Conservation (phyloP, 2,797 vertebrate genomes). For the Channallabes apus region DNA sequence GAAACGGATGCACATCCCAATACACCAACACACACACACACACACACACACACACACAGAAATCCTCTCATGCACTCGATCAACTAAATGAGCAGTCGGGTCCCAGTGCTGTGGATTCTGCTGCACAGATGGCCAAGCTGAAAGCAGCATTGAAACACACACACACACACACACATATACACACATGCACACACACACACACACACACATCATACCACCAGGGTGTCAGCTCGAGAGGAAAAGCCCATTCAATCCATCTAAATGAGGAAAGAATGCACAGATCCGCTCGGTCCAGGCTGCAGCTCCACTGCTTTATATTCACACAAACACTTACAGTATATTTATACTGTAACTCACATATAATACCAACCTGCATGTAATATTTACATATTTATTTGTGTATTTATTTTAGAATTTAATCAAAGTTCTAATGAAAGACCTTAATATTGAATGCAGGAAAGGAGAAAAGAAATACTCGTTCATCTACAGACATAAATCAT, state of each 20-base stretch:
- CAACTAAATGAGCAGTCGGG: conserved; percentile 21
- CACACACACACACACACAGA: conserved; percentile 14
- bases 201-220: background rate
- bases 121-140: conserved; percentile 25
- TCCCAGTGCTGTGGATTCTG: conserved; percentile 24
- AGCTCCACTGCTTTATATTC: background rate
- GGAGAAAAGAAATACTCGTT: too few relatives aligned
- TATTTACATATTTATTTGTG: too few relatives aligned
- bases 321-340: background rate
- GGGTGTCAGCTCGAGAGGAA: conserved; percentile 12
- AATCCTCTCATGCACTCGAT: conserved; percentile 17
- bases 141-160: conserved; percentile 20
- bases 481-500: too few relatives aligned
- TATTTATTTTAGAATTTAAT: too few relatives aligned
- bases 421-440: too few relatives aligned
- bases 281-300: background rate
- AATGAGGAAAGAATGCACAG: conserved; percentile 3
- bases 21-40: conserved; percentile 5
- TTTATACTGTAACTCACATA: background rate
- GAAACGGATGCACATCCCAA: conserved; percentile 22
- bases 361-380: background rate
- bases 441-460: too few relatives aligned
- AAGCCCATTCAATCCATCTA: conserved; percentile 22
- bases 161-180: conserved; percentile 5
- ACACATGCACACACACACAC: conserved; percentile 15